phyloP scores from a whole-genome alignment of 2,797 vertebrate species.

The Lophius americanus region DNA sequence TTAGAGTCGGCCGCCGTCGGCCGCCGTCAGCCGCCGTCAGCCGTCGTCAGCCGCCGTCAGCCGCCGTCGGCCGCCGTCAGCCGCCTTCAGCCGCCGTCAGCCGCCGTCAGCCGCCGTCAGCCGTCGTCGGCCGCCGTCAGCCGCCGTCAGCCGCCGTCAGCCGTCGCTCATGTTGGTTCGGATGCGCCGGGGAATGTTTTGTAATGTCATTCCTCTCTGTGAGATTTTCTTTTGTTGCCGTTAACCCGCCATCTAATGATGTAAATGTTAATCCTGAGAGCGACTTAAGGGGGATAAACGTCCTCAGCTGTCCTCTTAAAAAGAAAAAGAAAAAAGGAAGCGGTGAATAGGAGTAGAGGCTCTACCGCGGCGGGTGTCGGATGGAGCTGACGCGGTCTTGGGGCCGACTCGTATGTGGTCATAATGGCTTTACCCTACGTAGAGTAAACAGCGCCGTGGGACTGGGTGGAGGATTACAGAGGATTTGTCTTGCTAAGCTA shows the following conservation, averaged over 20 bases:
- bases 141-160: neutral
- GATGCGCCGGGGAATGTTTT: constrained; percentile 31
- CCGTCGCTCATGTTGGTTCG: constrained; percentile 7
- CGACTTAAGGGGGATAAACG: constrained; percentile 38
- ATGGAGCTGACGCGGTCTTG: constrained; percentile 16
- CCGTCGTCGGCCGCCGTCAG: too few species aligned
- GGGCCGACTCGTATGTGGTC: constrained; percentile 33
- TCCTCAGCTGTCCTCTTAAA: constrained; percentile 27
- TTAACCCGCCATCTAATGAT: constrained; percentile 43
- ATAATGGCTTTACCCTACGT: constrained; percentile 66
- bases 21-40: too few species aligned
- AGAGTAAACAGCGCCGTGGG: constrained; percentile 66
- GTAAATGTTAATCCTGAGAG: constrained; percentile 48
- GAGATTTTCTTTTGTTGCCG: constrained; percentile 20
- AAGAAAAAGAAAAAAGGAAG: constrained; percentile 9
- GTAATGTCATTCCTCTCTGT: constrained; percentile 30
- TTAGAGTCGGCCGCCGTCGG: too few species aligned
- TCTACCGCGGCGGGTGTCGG: constrained; percentile 13
- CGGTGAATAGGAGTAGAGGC: constrained; percentile 35
- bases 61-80: too few species aligned
- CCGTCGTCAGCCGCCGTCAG: too few species aligned
- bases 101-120: too few species aligned
- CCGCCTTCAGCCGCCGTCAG: too few species aligned
- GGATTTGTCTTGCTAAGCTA: constrained; percentile 81
- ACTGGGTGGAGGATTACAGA: constrained; percentile 76